phyloP scores from a whole-genome alignment of 2,797 vertebrate genomes.

The Onychomys arenicola region DNA sequence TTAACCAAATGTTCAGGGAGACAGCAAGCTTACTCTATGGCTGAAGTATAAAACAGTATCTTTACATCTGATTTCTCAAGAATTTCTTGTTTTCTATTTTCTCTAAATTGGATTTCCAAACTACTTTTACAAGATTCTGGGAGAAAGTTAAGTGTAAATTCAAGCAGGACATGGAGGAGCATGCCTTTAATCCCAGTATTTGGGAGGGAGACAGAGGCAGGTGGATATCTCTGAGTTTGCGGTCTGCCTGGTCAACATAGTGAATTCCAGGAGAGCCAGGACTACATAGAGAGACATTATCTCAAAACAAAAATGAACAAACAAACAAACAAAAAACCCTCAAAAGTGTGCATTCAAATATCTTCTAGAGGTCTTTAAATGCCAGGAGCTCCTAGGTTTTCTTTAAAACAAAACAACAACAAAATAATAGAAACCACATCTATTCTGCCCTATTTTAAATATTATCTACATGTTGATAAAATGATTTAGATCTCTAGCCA shows the following conservation, averaged over 20 bases:
- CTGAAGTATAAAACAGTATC: slow-evolving; percentile 29
- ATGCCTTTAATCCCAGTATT: background rate
- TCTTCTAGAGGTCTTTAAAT: background rate
- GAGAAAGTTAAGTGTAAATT: slow-evolving; percentile 47
- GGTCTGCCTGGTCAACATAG: background rate
- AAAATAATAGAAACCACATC: background rate
- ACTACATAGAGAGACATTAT: background rate
- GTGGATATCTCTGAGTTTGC: background rate
- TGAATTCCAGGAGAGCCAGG: background rate
- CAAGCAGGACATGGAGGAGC: background rate
- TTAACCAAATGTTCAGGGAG: slow-evolving; percentile 13
- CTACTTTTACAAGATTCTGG: slow-evolving; percentile 45
- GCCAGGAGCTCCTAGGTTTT: background rate
- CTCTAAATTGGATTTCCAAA: slow-evolving; percentile 45
- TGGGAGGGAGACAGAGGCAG: background rate
- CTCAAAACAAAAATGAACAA: background rate
- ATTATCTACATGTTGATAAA: slow-evolving; percentile 21
- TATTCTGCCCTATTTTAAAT: slow-evolving; percentile 23
- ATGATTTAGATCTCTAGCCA: background rate
- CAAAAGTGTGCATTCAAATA: slow-evolving; percentile 17
- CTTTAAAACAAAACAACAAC: slow-evolving; percentile 1
- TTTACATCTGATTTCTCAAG: slow-evolving; percentile 51
- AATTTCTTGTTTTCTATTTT: slow-evolving; percentile 24
- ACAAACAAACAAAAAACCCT: background rate
- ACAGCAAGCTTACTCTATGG: background rate